Percentiles rank a stretch among this genome's conserved stretches.
Conservation (phyloP, 2,888 invertebrate genomes). For the Ceramica pisi region DNA sequence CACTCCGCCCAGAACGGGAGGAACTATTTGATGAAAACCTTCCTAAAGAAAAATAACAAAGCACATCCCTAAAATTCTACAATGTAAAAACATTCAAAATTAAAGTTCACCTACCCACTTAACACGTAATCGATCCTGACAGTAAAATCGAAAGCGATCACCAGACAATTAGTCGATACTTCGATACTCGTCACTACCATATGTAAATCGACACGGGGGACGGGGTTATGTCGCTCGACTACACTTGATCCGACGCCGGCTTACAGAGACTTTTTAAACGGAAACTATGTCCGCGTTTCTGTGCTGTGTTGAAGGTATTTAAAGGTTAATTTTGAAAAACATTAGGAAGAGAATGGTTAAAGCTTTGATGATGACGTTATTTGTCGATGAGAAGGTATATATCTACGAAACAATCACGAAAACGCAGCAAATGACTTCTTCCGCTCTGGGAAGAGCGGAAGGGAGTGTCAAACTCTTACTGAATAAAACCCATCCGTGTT, state of each 20-base stretch:
- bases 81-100: neutral
- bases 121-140: slow-evolving; percentile 43
- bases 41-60: no score
- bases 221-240: slow-evolving; percentile 63
- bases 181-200: slow-evolving; percentile 53
- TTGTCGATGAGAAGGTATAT: no score
- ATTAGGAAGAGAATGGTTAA: neutral
- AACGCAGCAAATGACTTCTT: no score
- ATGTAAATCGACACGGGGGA: slow-evolving; percentile 65
- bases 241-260: slow-evolving; percentile 55
- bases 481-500: no score
- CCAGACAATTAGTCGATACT: slow-evolving; percentile 53
- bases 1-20: no score
- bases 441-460: no score
- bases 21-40: no score
- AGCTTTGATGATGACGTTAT: neutral
- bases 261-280: slow-evolving; percentile 63
- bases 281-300: slow-evolving; percentile 40
- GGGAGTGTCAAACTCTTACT: no score
- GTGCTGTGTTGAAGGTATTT: slow-evolving; percentile 27
- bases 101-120: slow-evolving; percentile 23
- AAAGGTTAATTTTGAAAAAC: slow-evolving; percentile 25
- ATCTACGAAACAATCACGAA: no score
- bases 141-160: slow-evolving; percentile 65
- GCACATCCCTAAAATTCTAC: neutral